A percentile compares a stretch with the other conserved stretches of the same genome.
phyloP scores from a whole-genome alignment of 2,888 invertebrate species.

The Galeopsomyia nigrocyanea region DNA sequence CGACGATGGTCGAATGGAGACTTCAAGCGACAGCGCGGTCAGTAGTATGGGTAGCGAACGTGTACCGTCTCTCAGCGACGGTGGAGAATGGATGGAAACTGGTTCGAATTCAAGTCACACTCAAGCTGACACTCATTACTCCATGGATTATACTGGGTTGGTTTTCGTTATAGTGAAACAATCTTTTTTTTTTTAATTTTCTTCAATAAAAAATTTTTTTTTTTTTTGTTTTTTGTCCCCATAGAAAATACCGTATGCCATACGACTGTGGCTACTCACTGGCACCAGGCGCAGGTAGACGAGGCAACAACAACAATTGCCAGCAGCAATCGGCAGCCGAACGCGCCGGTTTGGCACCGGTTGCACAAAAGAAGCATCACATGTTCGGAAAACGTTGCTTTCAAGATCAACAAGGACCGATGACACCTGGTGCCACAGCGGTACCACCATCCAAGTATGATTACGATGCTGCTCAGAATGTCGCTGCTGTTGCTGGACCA shows the following conservation, averaged over 20 bases:
- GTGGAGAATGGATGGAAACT: slow-evolving; percentile 89
- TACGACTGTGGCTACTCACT: slow-evolving; percentile 80
- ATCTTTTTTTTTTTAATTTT: too few relatives aligned
- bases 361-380: slow-evolving; percentile 92
- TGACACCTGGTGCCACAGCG: slow-evolving; percentile 45
- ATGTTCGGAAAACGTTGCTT: slow-evolving; percentile 92
- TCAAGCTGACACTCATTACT: slow-evolving; percentile 74
- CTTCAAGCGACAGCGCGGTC: slow-evolving; percentile 91
- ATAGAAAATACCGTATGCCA: slow-evolving; percentile 77
- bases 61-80: slow-evolving; percentile 88
- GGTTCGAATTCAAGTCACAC: slow-evolving; percentile 85
- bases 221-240: slow-evolving; percentile 7
- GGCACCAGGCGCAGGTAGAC: neutral
- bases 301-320: neutral
- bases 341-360: slow-evolving; percentile 68
- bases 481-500: slow-evolving; percentile 62
- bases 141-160: slow-evolving; percentile 78
- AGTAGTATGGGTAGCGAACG: slow-evolving; percentile 94
- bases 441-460: slow-evolving; percentile 72
- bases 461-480: slow-evolving; percentile 69
- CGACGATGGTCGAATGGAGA: slow-evolving; percentile 80
- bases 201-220: too few relatives aligned
- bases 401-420: slow-evolving; percentile 72
- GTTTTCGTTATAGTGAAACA: too few relatives aligned
- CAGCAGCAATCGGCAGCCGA: neutral